Evolutionary conservation across 2,888 invertebrate species (phyloP).

Genomic region (Aquatica leii): DNA sequence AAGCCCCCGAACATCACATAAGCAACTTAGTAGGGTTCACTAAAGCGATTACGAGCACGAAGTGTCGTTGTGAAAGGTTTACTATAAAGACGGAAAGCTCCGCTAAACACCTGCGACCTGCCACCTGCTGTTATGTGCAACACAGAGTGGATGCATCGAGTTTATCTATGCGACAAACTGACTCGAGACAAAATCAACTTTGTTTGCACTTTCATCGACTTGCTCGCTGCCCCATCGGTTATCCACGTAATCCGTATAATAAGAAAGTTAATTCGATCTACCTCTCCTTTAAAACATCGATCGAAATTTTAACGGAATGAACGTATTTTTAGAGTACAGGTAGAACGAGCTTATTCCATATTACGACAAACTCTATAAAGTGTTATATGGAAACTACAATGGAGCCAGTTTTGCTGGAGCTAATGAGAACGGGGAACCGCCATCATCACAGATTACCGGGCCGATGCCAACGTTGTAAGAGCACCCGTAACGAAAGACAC

Average conservation of each 20-base stretch:
- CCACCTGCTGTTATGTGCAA: slow-evolving; percentile 30
- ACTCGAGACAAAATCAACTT: slow-evolving; percentile 1
- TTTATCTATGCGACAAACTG: slow-evolving; percentile 10
- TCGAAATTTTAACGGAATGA: no score
- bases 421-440: slow-evolving; percentile 39
- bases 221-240: background rate
- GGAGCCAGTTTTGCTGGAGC: slow-evolving; percentile 36
- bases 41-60: slow-evolving; percentile 30
- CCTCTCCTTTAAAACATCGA: no score
- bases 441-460: slow-evolving; percentile 38
- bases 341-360: slow-evolving; percentile 21
- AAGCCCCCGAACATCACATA: slow-evolving; percentile 29
- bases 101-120: slow-evolving; percentile 32
- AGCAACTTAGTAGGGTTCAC: slow-evolving; percentile 32
- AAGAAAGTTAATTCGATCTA: background rate
- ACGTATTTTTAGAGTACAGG: background rate
- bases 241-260: background rate
- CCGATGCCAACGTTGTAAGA: slow-evolving; percentile 31
- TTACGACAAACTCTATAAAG: slow-evolving; percentile 29
- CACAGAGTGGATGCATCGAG: slow-evolving; percentile 17
- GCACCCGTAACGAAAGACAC: slow-evolving; percentile 24
- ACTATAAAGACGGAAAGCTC: slow-evolving; percentile 30
- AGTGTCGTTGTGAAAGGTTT: slow-evolving; percentile 30
- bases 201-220: slow-evolving; percentile 5
- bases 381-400: slow-evolving; percentile 35